Evolutionary conservation across 2,888 invertebrate genomes (phyloP).

Genomic region (Tachina lurida): DNA sequence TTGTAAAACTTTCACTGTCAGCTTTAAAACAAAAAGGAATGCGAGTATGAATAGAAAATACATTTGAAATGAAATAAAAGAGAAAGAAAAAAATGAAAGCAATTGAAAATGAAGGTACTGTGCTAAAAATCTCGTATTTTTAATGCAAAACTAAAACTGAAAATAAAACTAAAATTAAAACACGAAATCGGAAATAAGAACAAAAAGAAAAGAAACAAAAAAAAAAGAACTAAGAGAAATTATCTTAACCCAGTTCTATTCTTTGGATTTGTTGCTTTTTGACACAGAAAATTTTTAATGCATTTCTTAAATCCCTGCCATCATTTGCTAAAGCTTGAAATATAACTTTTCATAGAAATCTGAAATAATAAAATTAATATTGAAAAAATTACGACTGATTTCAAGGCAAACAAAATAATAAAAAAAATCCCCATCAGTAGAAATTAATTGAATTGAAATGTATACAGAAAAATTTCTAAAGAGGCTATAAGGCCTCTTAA

Average conservation of each 20-base stretch:
- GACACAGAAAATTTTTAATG: conserved; percentile 67
- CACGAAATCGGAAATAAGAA: conserved; percentile 2
- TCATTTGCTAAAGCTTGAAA: conserved; percentile 19
- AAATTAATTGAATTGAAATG: background rate
- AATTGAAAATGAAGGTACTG: conserved; percentile 52
- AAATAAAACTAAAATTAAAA: conserved; percentile 46
- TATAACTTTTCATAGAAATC: background rate
- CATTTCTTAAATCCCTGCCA: conserved; percentile 25
- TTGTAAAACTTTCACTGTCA: conserved; percentile 66
- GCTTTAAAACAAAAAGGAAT: conserved; percentile 35
- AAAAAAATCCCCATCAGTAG: background rate
- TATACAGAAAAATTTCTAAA: background rate
- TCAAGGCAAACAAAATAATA: too few relatives aligned
- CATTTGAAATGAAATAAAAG: too few relatives aligned
- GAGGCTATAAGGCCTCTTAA: conserved; percentile 9
- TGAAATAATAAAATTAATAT: background rate
- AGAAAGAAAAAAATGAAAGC: conserved; percentile 17
- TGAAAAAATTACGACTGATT: background rate
- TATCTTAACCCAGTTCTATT: conserved; percentile 62
- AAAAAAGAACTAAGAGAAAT: conserved; percentile 21
- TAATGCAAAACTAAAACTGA: conserved; percentile 54
- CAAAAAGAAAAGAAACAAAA: conserved; percentile 28
- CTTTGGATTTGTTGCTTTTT: conserved; percentile 44
- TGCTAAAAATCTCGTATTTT: conserved; percentile 43
- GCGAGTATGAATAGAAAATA: background rate